Evolutionary conservation across 2,888 invertebrate genomes (phyloP), one percentile per base, ranked within the genome.

Genomic region (Dinocampus coccinellae): DNA sequence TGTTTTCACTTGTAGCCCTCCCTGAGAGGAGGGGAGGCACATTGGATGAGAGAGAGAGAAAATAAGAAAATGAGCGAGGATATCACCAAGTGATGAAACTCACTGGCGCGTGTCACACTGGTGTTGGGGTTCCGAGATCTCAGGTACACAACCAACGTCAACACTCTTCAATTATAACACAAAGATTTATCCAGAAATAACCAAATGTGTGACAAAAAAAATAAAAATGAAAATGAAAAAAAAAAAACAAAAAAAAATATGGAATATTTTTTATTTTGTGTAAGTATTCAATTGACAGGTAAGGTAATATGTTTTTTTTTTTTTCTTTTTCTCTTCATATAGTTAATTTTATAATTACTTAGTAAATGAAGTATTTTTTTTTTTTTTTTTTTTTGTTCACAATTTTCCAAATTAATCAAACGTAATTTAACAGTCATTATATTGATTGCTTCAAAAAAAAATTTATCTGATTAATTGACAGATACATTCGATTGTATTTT

Each of bases 1-100:
- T 87, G 85, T 87, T 87, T 72, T 87, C 84, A 87, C 86, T 87
- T 87, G 83, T 87, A 87, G 87, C 86, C 87, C 86, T 87, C 87
- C 87, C 84, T 84, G 84, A 82, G 85, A 81, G 86, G 86, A 86
- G 86, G 86, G 86, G 82, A 84, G 85, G 82, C 83, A 82, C 47
- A 80, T 74, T 75, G 75, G 73, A 73, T 78, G 75, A 79, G 73
- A 75, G 71, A 69, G 61, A 73, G 16, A 47, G 47, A 47, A 6
- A 20, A n/a, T 16, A 36, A 36, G 20, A 39, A n/a, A 47, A 39
- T 16, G 16, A 29, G n/a, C n/a, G n/a, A 47, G 47, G 47, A 47
- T 20, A 68, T 72, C 33, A 24, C 65, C 55, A 68, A 71, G 67
- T 72, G 65, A 72, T 72, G 68, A 70, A 75, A 64, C 26, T 64